A percentile compares a stretch with the other conserved stretches of the same genome.
phyloP scores from a whole-genome alignment of 1,140 invertebrate species.

The Drosophila novamexicana region DNA sequence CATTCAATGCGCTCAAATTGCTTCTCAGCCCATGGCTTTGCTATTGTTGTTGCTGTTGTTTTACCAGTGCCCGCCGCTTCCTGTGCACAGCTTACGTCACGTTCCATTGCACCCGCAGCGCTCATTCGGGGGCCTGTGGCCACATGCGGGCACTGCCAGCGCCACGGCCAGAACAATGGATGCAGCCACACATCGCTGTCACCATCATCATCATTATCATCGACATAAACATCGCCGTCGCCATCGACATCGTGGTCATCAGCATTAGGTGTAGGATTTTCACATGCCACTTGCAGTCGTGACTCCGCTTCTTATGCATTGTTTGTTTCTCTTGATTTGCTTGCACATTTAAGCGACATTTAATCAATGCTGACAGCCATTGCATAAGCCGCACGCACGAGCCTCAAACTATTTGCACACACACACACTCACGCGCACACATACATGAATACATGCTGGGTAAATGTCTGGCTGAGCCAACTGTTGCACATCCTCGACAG shows the following conservation, averaged over 20 bases:
- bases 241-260: not conserved
- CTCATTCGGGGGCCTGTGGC: slow-evolving; percentile 23
- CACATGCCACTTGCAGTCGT: not conserved
- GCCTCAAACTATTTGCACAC: slow-evolving; percentile 56
- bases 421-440: slow-evolving; percentile 4
- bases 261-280: slow-evolving; percentile 1
- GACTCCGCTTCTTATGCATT: not conserved
- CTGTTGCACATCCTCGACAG: slow-evolving; percentile 35
- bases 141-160: slow-evolving; percentile 26
- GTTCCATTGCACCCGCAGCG: slow-evolving; percentile 38
- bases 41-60: not conserved
- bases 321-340: slow-evolving; percentile 60
- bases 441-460: not conserved
- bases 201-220: slow-evolving; percentile 10
- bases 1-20: slow-evolving; percentile 64
- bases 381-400: slow-evolving; percentile 58
- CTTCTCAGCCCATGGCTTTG: slow-evolving; percentile 32
- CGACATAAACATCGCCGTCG: not conserved
- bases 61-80: slow-evolving; percentile 14
- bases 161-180: slow-evolving; percentile 10
- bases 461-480: slow-evolving; percentile 9
- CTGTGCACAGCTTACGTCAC: slow-evolving; percentile 43
- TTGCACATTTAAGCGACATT: slow-evolving; percentile 78
- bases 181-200: not conserved
- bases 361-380: slow-evolving; percentile 67